These are phyloP conservation scores for Saccostrea glomerata DNA, from an alignment of 1,140 invertebrate genomes.

Conservation along the genomic window DNA sequence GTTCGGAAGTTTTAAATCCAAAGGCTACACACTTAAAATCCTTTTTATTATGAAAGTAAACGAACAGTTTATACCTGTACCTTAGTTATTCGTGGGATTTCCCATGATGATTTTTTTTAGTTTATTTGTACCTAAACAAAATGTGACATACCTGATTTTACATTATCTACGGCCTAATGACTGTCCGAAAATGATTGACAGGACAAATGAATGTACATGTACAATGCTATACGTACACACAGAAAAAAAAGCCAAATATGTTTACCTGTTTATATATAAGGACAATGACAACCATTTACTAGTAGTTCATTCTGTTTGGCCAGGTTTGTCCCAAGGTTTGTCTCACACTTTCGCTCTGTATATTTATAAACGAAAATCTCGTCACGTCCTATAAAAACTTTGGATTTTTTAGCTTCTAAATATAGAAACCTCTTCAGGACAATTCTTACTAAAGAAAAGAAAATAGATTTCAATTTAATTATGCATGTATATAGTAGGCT, in stretches of 20 bases:
- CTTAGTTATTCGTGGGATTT: background rate
- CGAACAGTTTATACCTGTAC: background rate
- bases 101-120: background rate
- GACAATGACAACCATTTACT: background rate
- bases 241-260: background rate
- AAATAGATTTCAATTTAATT: too few relatives aligned
- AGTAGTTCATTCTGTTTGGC: background rate
- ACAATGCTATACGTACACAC: background rate
- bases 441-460: too few relatives aligned
- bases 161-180: background rate
- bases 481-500: too few relatives aligned
- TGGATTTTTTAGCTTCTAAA: background rate
- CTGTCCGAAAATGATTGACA: slow-evolving; percentile 9
- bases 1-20: background rate
- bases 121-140: background rate
- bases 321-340: background rate
- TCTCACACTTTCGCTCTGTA: background rate
- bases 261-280: background rate
- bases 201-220: background rate
- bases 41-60: background rate
- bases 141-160: too few relatives aligned
- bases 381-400: background rate
- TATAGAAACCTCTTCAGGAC: background rate
- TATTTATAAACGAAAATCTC: background rate
- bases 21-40: background rate